Percentiles rank a stretch among this genome's conserved stretches.
Conservation (phyloP, 2,113 vertebrate species). For the Myiagra hebetior region DNA sequence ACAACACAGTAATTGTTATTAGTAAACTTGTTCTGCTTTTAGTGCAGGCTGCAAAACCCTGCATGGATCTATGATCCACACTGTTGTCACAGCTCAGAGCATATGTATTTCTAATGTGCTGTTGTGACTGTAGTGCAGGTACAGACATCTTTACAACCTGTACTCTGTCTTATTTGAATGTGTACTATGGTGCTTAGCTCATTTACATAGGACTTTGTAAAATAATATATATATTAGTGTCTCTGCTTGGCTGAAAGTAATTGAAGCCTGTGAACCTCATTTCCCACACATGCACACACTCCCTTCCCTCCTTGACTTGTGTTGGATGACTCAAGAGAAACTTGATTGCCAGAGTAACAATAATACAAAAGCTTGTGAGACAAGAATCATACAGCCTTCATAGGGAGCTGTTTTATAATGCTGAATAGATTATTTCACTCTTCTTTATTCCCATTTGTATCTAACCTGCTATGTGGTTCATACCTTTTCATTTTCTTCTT, state of each 20-base stretch:
- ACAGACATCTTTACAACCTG: background rate
- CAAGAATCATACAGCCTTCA: conserved; percentile 18
- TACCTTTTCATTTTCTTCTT: background rate
- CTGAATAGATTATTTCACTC: conserved; percentile 18
- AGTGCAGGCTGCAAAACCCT: background rate
- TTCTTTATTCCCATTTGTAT: background rate
- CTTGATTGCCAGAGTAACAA: conserved; percentile 31
- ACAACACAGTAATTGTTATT: background rate
- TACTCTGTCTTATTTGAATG: background rate
- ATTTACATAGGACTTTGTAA: conserved; percentile 44
- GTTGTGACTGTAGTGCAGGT: background rate
- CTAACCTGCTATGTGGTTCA: background rate
- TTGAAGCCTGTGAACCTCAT: conserved; percentile 48
- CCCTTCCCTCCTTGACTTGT: conserved; percentile 22
- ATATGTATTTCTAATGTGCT: background rate
- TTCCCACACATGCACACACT: background rate
- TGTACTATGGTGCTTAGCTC: background rate
- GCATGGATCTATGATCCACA: background rate
- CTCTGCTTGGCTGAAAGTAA: conserved; percentile 48
- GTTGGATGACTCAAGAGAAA: conserved; percentile 41
- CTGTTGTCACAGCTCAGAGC: background rate
- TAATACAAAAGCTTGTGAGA: conserved; percentile 14
- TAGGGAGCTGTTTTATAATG: background rate
- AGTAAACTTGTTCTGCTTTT: background rate
- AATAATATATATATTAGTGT: conserved; percentile 49